Conservation (phyloP, 2,888 invertebrate genomes). For the Aspidiotus destructor region DNA sequence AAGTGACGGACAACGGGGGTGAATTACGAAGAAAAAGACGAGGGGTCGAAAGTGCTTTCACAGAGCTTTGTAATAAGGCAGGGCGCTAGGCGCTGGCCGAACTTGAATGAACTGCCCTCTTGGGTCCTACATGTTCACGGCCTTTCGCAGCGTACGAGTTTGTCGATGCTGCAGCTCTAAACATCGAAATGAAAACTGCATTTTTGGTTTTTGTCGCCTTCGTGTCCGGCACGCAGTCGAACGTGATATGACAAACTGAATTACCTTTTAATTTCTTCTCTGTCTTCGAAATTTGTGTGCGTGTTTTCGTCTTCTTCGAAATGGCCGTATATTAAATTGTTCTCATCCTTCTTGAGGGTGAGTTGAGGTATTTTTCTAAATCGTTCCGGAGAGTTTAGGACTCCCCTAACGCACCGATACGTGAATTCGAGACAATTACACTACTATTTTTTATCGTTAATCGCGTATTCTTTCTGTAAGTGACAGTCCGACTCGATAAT, state of each 20-base stretch:
- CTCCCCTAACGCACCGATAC: too few relatives aligned
- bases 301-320: too few relatives aligned
- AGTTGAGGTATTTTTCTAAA: too few relatives aligned
- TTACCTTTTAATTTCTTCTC: slow-evolving; percentile 26
- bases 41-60: slow-evolving; percentile 24
- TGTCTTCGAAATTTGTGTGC: background rate
- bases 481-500: too few relatives aligned
- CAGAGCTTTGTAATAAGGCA: slow-evolving; percentile 25
- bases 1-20: slow-evolving; percentile 28
- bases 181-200: background rate
- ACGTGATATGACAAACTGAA: slow-evolving; percentile 28
- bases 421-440: too few relatives aligned
- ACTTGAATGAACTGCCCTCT: slow-evolving; percentile 28
- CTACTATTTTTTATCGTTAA: too few relatives aligned
- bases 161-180: background rate
- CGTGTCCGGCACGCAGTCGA: background rate
- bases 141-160: slow-evolving; percentile 18
- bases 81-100: slow-evolving; percentile 25
- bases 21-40: slow-evolving; percentile 18
- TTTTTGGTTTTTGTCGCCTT: background rate
- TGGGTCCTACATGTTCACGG: slow-evolving; percentile 18
- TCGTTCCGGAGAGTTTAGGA: too few relatives aligned
- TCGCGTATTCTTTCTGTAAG: too few relatives aligned
- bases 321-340: too few relatives aligned
- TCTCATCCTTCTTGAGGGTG: too few relatives aligned